A percentile compares a stretch with the other conserved stretches of the same genome.
These are phyloP conservation scores for Novumbra hubbsi DNA, from an alignment of 2,797 vertebrate genomes.

Conservation along the genomic window DNA sequence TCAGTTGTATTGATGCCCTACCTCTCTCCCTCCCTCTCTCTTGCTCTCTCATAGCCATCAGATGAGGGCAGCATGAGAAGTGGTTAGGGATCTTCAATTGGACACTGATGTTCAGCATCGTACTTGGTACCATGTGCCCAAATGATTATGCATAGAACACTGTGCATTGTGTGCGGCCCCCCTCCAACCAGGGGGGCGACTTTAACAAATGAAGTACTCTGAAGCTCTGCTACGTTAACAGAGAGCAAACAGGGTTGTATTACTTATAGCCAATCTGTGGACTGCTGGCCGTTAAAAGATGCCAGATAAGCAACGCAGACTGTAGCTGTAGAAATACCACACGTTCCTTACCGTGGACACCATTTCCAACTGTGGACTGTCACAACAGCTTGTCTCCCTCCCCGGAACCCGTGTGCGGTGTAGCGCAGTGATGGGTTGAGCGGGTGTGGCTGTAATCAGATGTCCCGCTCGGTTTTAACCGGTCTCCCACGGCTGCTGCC, in stretches of 20 bases:
- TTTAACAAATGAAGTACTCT: slow-evolving; percentile 18
- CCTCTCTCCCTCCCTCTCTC: slow-evolving; percentile 20
- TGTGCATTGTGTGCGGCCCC: slow-evolving; percentile 51
- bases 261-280: not conserved
- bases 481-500: slow-evolving; percentile 18
- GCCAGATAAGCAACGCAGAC: not conserved
- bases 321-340: not conserved
- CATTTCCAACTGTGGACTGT: slow-evolving; percentile 13
- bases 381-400: slow-evolving; percentile 38
- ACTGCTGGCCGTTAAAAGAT: not conserved
- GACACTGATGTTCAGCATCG: slow-evolving; percentile 44
- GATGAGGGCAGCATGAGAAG: slow-evolving; percentile 3
- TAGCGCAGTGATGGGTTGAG: slow-evolving; percentile 14
- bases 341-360: not conserved
- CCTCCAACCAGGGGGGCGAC: slow-evolving; percentile 64
- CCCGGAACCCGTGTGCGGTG: slow-evolving; percentile 37
- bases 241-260: slow-evolving; percentile 51
- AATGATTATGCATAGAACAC: slow-evolving; percentile 68
- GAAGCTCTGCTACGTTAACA: slow-evolving; percentile 46
- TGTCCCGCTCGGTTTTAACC: slow-evolving; percentile 36
- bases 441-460: slow-evolving; percentile 50
- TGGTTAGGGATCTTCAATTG: slow-evolving; percentile 55
- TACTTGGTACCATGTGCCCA: slow-evolving; percentile 63
- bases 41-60: not conserved
- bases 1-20: slow-evolving; percentile 47